phyloP scores from a whole-genome alignment of 1,140 invertebrate species.

The Drosophila carrolli region DNA sequence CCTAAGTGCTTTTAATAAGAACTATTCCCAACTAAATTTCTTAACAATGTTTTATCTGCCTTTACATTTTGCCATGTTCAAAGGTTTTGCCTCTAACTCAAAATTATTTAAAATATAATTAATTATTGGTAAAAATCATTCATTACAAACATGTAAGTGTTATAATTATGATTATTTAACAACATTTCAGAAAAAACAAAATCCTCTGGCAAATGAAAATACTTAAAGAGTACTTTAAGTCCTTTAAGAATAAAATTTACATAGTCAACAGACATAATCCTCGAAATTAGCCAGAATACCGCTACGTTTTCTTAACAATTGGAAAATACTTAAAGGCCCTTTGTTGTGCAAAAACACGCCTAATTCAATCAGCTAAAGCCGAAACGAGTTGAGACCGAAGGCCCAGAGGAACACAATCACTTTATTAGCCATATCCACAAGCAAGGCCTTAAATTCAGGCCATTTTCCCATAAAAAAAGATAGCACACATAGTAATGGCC shows the following conservation, averaged over 20 bases:
- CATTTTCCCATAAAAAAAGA: conserved; percentile 54
- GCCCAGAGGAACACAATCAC: conserved; percentile 15
- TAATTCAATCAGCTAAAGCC: conserved; percentile 32
- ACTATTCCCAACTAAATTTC: too few relatives aligned
- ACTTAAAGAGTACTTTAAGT: too few relatives aligned
- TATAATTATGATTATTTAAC: too few relatives aligned
- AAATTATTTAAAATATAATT: too few relatives aligned
- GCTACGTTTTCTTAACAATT: conserved; percentile 3
- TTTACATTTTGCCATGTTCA: too few relatives aligned
- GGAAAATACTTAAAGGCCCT: not conserved
- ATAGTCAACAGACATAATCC: not conserved
- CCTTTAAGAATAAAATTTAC: not conserved
- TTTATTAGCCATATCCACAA: conserved; percentile 38
- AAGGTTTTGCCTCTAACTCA: too few relatives aligned
- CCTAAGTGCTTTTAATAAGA: not conserved
- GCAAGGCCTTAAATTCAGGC: not conserved
- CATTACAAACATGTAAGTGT: too few relatives aligned
- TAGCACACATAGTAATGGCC: conserved; percentile 57
- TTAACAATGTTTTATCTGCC: too few relatives aligned
- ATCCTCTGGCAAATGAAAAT: too few relatives aligned
- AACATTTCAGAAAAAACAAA: too few relatives aligned
- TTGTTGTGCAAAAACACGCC: conserved; percentile 2
- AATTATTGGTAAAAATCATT: too few relatives aligned
- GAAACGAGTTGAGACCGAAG: conserved; percentile 13
- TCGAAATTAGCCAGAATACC: not conserved